phyloP scores from a whole-genome alignment of 1,140 invertebrate species.

The Grapholita molesta region DNA sequence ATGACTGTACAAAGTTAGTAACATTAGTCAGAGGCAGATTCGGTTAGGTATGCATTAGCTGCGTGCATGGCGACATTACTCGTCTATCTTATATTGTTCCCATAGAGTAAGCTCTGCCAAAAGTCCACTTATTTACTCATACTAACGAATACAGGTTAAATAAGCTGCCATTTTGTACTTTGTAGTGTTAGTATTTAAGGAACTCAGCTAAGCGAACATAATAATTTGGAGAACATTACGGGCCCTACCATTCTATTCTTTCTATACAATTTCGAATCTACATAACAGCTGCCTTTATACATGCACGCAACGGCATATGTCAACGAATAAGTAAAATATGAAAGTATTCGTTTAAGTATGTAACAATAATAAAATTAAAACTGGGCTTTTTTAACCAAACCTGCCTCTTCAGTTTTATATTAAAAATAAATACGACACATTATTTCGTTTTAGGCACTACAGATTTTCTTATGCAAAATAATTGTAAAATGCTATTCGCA shows the following conservation, averaged over 20 bases:
- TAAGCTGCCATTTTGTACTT: conserved; percentile 65
- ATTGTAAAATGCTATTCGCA: conserved; percentile 1
- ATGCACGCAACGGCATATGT: conserved; percentile 45
- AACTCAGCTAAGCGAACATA: conserved; percentile 21
- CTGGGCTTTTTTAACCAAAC: conserved; percentile 33
- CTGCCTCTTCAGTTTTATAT: conserved; percentile 42
- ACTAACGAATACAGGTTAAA: conserved; percentile 29
- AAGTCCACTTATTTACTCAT: conserved; percentile 31
- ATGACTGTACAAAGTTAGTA: conserved; percentile 27
- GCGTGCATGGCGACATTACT: conserved; percentile 44
- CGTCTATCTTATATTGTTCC: conserved; percentile 70
- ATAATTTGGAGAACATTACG: conserved; percentile 41
- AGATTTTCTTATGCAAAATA: conserved; percentile 1
- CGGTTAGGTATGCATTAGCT: conserved; percentile 29
- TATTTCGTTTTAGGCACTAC: conserved; percentile 5
- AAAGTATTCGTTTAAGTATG: background rate
- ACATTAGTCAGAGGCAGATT: conserved; percentile 42
- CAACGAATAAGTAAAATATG: conserved; percentile 1
- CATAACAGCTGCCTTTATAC: conserved; percentile 59
- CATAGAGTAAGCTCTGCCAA: conserved; percentile 71
- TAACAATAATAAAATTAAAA: conserved; percentile 1
- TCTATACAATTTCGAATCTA: conserved; percentile 45
- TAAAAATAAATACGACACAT: conserved; percentile 45
- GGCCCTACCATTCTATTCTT: conserved; percentile 39
- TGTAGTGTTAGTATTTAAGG: conserved; percentile 23